phyloP scores from a whole-genome alignment of 2,888 invertebrate species.

The Tridacna crocea region DNA sequence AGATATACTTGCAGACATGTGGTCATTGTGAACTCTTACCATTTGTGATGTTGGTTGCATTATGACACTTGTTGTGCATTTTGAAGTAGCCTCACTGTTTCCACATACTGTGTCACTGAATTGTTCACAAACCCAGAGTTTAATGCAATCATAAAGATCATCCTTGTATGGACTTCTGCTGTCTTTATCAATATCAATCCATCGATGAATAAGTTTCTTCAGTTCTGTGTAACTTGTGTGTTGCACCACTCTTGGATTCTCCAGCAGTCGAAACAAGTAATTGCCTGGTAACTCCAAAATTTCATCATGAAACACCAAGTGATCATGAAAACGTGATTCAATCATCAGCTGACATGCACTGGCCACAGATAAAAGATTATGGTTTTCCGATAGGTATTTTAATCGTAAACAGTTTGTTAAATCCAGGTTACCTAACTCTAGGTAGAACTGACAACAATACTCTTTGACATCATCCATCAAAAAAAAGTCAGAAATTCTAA shows the following conservation, averaged over 20 bases:
- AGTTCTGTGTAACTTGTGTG: slow-evolving; percentile 78
- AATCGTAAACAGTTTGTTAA: slow-evolving; percentile 78
- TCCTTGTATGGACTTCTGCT: slow-evolving; percentile 66
- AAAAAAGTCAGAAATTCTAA: slow-evolving; percentile 81
- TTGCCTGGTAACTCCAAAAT: slow-evolving; percentile 77
- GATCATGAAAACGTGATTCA: slow-evolving; percentile 81
- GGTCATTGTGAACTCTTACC: slow-evolving; percentile 18
- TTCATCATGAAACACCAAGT: slow-evolving; percentile 79
- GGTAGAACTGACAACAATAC: slow-evolving; percentile 80
- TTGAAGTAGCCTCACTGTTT: slow-evolving; percentile 47
- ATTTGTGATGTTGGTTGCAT: slow-evolving; percentile 54
- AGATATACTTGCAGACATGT: slow-evolving; percentile 55
- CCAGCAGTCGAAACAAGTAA: slow-evolving; percentile 74
- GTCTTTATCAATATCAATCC: slow-evolving; percentile 76
- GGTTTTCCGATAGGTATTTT: slow-evolving; percentile 78
- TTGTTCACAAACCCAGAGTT: slow-evolving; percentile 73
- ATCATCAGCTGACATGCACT: slow-evolving; percentile 77
- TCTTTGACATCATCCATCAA: slow-evolving; percentile 81
- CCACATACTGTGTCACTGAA: slow-evolving; percentile 51
- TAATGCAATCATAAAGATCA: slow-evolving; percentile 72
- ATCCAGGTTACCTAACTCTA: slow-evolving; percentile 81
- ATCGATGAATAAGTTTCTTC: slow-evolving; percentile 74
- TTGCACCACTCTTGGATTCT: slow-evolving; percentile 76
- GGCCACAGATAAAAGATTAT: slow-evolving; percentile 78
- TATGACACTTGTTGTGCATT: slow-evolving; percentile 56